Evolutionary conservation across 2,888 invertebrate species (phyloP).

Genomic region (Cynaeus angustus): DNA sequence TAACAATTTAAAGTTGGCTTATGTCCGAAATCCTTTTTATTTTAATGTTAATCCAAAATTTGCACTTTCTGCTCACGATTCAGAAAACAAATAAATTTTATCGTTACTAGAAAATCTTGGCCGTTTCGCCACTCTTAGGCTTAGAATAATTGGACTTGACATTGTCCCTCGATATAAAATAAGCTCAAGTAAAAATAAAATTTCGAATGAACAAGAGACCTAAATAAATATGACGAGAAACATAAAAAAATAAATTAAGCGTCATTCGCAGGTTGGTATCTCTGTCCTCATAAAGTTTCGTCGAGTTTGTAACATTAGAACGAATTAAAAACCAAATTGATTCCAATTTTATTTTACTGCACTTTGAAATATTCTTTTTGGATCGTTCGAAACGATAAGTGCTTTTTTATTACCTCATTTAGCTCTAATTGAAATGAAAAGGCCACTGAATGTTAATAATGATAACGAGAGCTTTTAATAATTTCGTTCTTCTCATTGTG

Average conservation of each 20-base stretch:
- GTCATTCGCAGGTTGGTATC: not conserved
- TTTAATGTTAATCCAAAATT: no score
- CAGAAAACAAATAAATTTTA: no score
- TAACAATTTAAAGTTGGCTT: no score
- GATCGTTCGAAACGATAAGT: conserved; percentile 14
- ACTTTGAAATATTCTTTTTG: conserved; percentile 21
- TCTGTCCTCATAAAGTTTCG: conserved; percentile 1
- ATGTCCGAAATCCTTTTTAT: no score
- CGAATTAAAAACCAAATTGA: conserved; percentile 26
- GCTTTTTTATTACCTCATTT: conserved; percentile 22
- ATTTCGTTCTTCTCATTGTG: no score
- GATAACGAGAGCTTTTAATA: no score
- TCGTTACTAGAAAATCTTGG: not conserved
- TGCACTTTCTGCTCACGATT: no score
- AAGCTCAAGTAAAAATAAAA: conserved; percentile 18
- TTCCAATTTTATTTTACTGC: conserved; percentile 25
- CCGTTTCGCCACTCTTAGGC: conserved; percentile 12
- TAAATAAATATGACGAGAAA: not conserved
- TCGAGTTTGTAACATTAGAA: conserved; percentile 3
- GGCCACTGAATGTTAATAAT: conserved; percentile 8
- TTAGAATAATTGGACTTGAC: conserved; percentile 17
- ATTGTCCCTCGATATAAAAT: conserved; percentile 2
- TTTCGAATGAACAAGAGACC: not conserved
- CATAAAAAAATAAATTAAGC: not conserved
- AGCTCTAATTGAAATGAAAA: conserved; percentile 16